Conservation (phyloP, 2,888 invertebrate genomes). For the Pimpla rufipes region DNA sequence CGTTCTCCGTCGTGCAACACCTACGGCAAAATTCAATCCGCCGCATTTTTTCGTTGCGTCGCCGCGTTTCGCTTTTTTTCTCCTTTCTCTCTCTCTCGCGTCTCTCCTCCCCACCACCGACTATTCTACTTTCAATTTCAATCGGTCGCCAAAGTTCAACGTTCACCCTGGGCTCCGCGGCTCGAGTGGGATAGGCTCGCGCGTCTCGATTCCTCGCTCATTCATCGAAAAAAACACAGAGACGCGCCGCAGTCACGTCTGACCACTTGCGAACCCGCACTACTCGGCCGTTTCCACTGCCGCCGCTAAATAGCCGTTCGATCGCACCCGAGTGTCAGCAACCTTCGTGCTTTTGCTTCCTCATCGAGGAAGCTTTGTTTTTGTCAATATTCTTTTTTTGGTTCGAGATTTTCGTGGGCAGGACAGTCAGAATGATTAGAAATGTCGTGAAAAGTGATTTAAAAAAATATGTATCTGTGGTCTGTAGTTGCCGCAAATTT, state of each 20-base stretch:
- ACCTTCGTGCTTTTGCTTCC: not conserved
- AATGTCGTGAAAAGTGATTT: too few species aligned
- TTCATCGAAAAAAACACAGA: not conserved
- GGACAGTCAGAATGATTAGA: too few species aligned
- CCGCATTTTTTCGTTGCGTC: too few species aligned
- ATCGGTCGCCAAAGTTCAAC: slow-evolving; percentile 3
- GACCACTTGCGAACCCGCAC: slow-evolving; percentile 29
- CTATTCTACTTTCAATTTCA: slow-evolving; percentile 32
- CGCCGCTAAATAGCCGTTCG: slow-evolving; percentile 36
- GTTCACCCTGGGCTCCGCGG: not conserved
- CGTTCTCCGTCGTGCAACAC: slow-evolving; percentile 16
- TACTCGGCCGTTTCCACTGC: slow-evolving; percentile 1
- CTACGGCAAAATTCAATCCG: not conserved
- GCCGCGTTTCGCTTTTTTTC: not conserved
- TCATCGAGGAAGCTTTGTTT: too few species aligned
- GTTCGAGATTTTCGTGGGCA: too few species aligned
- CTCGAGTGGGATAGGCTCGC: too few species aligned
- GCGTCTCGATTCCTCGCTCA: slow-evolving; percentile 10
- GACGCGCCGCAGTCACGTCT: slow-evolving; percentile 51
- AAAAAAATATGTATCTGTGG: too few species aligned
- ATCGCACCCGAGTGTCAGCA: slow-evolving; percentile 42
- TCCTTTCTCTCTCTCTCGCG: too few species aligned
- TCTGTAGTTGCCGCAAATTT: too few species aligned
- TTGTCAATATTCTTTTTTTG: too few species aligned
- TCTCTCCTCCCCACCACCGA: too few species aligned